A percentile compares a stretch with the other conserved stretches of the same genome.
Evolutionary conservation across 92 coral and sea anemone genomes (phyloP).

Genomic region (Actinostola sp.): DNA sequence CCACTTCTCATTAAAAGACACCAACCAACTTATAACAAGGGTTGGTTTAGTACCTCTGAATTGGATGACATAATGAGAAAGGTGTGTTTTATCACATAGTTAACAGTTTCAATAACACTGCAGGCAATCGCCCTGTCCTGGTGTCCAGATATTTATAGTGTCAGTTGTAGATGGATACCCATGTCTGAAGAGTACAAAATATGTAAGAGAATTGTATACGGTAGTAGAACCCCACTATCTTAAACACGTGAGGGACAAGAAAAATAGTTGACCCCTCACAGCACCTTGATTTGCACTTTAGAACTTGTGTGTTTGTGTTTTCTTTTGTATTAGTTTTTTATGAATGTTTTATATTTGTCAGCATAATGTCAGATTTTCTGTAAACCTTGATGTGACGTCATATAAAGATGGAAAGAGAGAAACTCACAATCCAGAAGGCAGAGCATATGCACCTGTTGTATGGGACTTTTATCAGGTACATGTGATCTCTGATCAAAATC

Average conservation of each 20-base stretch:
- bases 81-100: constrained; percentile 38
- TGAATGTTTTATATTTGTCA: constrained; percentile 21
- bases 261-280: too few relatives aligned
- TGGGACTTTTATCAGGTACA: constrained; percentile 99
- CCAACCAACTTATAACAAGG: constrained; percentile 72
- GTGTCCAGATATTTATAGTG: too few relatives aligned
- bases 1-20: constrained; percentile 92
- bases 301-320: too few relatives aligned
- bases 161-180: too few relatives aligned
- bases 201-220: too few relatives aligned
- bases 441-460: constrained; percentile 95
- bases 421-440: constrained; percentile 89
- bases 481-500: too few relatives aligned
- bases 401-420: constrained; percentile 88
- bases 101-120: neutral
- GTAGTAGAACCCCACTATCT: too few relatives aligned
- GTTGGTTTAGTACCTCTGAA: constrained; percentile 88
- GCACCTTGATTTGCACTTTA: too few relatives aligned
- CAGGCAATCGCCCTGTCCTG: too few relatives aligned
- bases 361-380: constrained; percentile 84
- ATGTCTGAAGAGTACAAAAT: too few relatives aligned
- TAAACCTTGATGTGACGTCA: constrained; percentile 94
- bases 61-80: constrained; percentile 85
- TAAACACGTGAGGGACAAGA: too few relatives aligned
- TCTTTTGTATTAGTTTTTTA: neutral